phyloP scores from a whole-genome alignment of 2,888 invertebrate species.

The Branchipolynoe longqiensis region DNA sequence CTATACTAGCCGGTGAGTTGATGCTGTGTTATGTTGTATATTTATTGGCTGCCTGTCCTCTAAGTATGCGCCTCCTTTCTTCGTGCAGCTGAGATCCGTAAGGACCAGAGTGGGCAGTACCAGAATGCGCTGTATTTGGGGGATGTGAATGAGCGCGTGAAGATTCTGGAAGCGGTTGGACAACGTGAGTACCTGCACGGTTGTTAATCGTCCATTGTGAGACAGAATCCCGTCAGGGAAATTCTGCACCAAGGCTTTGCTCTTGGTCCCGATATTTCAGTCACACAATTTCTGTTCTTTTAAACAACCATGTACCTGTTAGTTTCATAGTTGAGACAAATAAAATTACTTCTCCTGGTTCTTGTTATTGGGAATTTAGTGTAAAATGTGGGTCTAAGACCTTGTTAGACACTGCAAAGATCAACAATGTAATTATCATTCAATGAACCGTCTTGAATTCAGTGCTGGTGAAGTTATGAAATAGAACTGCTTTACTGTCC shows the following conservation, averaged over 20 bases:
- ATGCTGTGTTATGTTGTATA: neutral
- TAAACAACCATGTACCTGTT: too few species aligned
- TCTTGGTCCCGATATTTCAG: neutral
- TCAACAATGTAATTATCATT: neutral
- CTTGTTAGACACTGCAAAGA: neutral
- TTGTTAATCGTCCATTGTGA: neutral
- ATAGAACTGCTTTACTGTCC: neutral
- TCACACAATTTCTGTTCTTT: too few species aligned
- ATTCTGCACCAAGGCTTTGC: too few species aligned
- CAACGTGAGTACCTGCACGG: conserved; percentile 81
- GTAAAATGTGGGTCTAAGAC: neutral
- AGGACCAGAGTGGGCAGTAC: conserved; percentile 97
- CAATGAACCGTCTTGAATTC: neutral
- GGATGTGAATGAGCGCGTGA: conserved; percentile 93
- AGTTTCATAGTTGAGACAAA: too few species aligned
- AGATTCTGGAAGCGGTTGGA: conserved; percentile 82
- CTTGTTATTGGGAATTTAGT: too few species aligned
- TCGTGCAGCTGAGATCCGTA: conserved; percentile 93
- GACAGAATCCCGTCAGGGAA: neutral
- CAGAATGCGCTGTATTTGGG: conserved; percentile 96
- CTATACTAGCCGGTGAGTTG: too few species aligned
- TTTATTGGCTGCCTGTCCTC: too few species aligned
- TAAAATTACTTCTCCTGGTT: too few species aligned
- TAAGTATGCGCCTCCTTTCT: too few species aligned
- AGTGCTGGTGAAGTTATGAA: neutral